These are phyloP conservation scores for Platypus cylindrus DNA, from an alignment of 2,888 invertebrate genomes.

Conservation along the genomic window DNA sequence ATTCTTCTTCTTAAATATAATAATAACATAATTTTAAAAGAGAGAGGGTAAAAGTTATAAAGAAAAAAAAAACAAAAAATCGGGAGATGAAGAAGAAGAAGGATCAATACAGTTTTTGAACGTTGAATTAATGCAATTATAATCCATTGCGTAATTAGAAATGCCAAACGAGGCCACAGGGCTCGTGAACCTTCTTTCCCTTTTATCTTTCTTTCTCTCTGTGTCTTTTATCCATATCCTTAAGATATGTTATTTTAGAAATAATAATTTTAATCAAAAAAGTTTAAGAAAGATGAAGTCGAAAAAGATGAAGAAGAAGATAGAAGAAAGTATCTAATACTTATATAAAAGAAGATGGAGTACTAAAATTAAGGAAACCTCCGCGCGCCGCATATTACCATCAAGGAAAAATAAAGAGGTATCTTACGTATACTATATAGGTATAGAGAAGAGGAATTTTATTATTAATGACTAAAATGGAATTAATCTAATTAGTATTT, in stretches of 20 bases:
- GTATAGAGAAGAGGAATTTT: constrained; percentile 21
- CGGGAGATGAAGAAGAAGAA: too few species aligned
- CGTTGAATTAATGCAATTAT: constrained; percentile 32
- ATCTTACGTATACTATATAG: too few species aligned
- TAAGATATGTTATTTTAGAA: constrained; percentile 29
- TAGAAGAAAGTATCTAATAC: too few species aligned
- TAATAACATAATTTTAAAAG: constrained; percentile 28
- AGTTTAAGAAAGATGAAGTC: too few species aligned
- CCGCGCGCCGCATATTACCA: too few species aligned
- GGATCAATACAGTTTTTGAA: constrained; percentile 32
- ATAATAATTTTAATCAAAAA: constrained; percentile 29
- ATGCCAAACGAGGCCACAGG: constrained; percentile 29
- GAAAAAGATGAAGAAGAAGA: too few species aligned
- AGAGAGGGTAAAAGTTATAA: constrained; percentile 27
- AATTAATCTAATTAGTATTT: constrained; percentile 23
- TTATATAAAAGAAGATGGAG: too few species aligned
- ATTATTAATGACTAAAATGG: constrained; percentile 23
- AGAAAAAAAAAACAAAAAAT: too few species aligned
- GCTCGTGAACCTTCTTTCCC: constrained; percentile 29
- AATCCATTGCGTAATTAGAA: constrained; percentile 33
- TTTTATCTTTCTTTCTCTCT: too few species aligned
- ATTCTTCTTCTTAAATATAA: constrained; percentile 28
- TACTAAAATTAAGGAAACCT: too few species aligned
- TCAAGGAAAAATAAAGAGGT: too few species aligned
- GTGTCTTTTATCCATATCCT: too few species aligned